Base-by-base conservation (phyloP, 2,888 invertebrate genomes). In the Lycia hirtaria region DNA sequence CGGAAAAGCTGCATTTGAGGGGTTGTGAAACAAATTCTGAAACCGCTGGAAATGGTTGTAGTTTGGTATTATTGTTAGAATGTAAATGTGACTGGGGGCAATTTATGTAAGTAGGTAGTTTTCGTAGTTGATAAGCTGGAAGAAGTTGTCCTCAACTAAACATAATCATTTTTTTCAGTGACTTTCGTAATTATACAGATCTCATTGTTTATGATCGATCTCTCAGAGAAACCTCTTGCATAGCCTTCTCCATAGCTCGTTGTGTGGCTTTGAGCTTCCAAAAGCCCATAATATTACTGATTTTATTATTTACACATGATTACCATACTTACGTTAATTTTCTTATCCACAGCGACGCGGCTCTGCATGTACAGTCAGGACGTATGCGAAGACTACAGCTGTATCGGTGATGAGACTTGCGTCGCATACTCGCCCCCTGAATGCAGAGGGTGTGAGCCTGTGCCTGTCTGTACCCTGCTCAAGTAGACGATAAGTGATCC, bases 381-480 rank as follows among this genome's bases (percentile, higher is more conserved):
- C 54, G 86, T 89, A 1, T 90, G 91, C 64, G 78, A 76, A 4
- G 80, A 81, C 56, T 86, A 90, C 69, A 59, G 75, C 26, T 91
- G 91, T 62, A 52, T 77, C 0, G 88, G 84, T 2, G 86, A 84
- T 33, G 87, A 90, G 62, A 83, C 71, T 51, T 91, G 90, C 62
- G 59, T 84, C 0, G 73, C 74, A 1, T 90, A 78, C 65, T 55
- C 69, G 0, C 90, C 91, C 0, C 83, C 88, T 0, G 69, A 83
- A 38, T 91, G 91, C 52, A 75, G 72, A 0, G 88, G 88, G 10
- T 91, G 91, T 51, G 88, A 89, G 60, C 86, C 90, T 0, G 44
- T 88, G 22, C 80, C 91, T 0, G 30, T 90, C 14, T 90, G 91
- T 65, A 75, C 63, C n/a, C 30, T 57, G 20, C 41, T 56, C 10